Percentiles rank a stretch among this genome's conserved stretches.
Conservation (phyloP, 2,113 vertebrate genomes). For the Menidia beryllina region DNA sequence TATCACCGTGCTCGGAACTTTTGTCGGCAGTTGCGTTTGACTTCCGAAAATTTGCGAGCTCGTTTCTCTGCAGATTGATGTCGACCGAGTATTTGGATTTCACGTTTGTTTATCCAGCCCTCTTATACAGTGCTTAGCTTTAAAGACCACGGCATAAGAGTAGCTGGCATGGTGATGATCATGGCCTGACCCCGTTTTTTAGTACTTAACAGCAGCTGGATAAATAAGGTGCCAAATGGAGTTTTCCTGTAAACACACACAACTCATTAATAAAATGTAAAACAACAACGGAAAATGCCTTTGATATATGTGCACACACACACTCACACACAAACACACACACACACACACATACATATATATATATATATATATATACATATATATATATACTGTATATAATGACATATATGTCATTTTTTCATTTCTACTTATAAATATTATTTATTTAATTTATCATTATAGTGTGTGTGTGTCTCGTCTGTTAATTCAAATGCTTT, state of each 20-base stretch:
- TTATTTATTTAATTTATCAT: too few relatives aligned
- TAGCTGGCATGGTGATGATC: slow-evolving; percentile 21
- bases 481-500: too few relatives aligned
- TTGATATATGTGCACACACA: too few relatives aligned
- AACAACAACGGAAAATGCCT: not conserved
- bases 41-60: slow-evolving; percentile 4
- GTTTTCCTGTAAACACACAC: slow-evolving; percentile 12
- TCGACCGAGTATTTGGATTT: slow-evolving; percentile 18
- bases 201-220: not conserved
- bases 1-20: slow-evolving; percentile 15
- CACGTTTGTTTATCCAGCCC: slow-evolving; percentile 31
- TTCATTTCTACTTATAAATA: too few relatives aligned
- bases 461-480: too few relatives aligned
- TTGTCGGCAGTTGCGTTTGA: slow-evolving; percentile 16
- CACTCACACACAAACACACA: too few relatives aligned
- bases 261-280: not conserved
- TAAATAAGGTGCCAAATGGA: not conserved
- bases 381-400: too few relatives aligned
- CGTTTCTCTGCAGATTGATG: slow-evolving; percentile 6
- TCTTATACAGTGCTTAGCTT: slow-evolving; percentile 47
- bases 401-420: too few relatives aligned
- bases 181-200: slow-evolving; percentile 31
- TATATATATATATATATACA: too few relatives aligned
- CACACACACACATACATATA: too few relatives aligned
- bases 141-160: slow-evolving; percentile 41